Evolutionary conservation across 1,140 invertebrate genomes (phyloP), one percentile per base, ranked within the genome.

Genomic region (Drosophila auraria): DNA sequence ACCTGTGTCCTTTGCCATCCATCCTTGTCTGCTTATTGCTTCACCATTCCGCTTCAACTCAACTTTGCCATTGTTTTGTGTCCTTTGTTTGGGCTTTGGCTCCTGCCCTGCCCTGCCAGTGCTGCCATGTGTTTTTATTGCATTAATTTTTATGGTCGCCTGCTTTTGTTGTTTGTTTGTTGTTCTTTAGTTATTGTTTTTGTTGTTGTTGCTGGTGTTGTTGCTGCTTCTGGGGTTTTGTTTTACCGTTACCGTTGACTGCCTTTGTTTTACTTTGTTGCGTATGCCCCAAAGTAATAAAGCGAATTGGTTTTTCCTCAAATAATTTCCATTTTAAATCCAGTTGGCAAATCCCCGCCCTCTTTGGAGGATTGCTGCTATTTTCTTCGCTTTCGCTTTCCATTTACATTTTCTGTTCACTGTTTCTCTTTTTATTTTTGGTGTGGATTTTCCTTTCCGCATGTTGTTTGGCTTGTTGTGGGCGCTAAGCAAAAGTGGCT

Each of bases 301-400:
- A 89, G 81, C 87, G 84, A 89, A 89, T 89, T 89, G 86, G 84
- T 89, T 90, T 56, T 89, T 66, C 84, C 59, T 81, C 86, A 81
- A 89, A 89, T 89, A 90, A 89, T 89, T 90, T 89, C 84, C 86
- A 89, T 89, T 89, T 89, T 89, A 89, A 89, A 89, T 89, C 84
- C 84, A 90, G 84, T 90, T 80, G 64, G 86, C 86, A 89, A 89
- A 90, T 89, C 84, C 50, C 51, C 61, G 58, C 64, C 80, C 80
- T 64, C 59, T 70, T 68, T 64, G 58, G 30, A 20, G 71, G 33
- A 77, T 68, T 80, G 77, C 68, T 61, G 60, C 38, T 59, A 25
- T 65, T 68, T 61, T 63, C 17, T 33, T 27, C 14, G 25, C 36
- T 9, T 12, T 14, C 17, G 17, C 51, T 33, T 57, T 40, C 54